Evolutionary conservation across 2,113 vertebrate species (phyloP).

Genomic region (Oncorhynchus clarkii): DNA sequence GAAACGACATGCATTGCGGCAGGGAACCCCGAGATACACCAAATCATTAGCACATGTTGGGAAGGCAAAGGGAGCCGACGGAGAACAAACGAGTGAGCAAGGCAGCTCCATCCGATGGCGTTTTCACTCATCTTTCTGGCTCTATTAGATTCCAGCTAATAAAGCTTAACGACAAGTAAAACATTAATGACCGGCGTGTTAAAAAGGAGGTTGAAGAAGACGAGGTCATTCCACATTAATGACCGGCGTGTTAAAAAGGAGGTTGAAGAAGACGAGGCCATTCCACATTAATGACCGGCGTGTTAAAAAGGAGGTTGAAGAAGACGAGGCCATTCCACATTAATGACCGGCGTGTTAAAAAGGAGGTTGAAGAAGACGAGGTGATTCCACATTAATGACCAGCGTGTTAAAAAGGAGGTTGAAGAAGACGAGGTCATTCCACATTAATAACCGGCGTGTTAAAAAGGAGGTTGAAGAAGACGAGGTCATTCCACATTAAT

Average conservation of each 20-base stretch:
- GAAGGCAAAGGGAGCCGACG: neutral
- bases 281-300: slow-evolving; percentile 17
- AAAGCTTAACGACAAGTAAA: slow-evolving; percentile 57
- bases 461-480: slow-evolving; percentile 6
- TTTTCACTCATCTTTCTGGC: slow-evolving; percentile 34
- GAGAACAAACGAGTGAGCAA: slow-evolving; percentile 20
- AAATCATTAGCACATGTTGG: slow-evolving; percentile 75
- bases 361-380: slow-evolving; percentile 12
- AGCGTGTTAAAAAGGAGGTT: too few relatives aligned
- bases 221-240: neutral
- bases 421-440: slow-evolving; percentile 16
- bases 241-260: too few relatives aligned
- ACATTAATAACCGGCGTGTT: slow-evolving; percentile 9
- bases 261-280: slow-evolving; percentile 12
- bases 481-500: slow-evolving; percentile 23
- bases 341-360: neutral
- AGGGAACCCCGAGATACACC: slow-evolving; percentile 58
- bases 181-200: slow-evolving; percentile 44
- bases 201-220: slow-evolving; percentile 34
- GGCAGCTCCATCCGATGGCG: slow-evolving; percentile 6
- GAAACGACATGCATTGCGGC: slow-evolving; percentile 74
- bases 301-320: neutral
- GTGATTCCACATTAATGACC: slow-evolving; percentile 15
- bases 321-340: slow-evolving; percentile 24
- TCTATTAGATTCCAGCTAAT: slow-evolving; percentile 36